Evolutionary conservation across 2,113 vertebrate species (phyloP).

Genomic region (Centrocercus urophasianus): DNA sequence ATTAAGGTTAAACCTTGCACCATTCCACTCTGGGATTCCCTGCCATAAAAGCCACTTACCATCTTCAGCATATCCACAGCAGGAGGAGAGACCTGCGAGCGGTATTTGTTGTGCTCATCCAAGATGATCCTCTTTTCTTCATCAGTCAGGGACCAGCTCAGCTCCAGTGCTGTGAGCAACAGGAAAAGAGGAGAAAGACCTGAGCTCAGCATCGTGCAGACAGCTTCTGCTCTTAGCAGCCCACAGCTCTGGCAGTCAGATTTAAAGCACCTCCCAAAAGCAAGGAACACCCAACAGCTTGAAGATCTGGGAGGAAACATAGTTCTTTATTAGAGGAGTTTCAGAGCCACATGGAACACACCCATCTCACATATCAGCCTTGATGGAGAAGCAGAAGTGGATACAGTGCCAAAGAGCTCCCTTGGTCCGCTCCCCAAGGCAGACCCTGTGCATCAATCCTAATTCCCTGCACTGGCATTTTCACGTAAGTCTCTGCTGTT

Average conservation of each 20-base stretch:
- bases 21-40: not conserved
- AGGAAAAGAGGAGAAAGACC: slow-evolving; percentile 46
- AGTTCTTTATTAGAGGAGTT: slow-evolving; percentile 45
- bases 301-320: slow-evolving; percentile 56
- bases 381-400: not conserved
- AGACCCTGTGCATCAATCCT: not conserved
- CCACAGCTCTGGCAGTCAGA: slow-evolving; percentile 72
- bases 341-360: slow-evolving; percentile 39
- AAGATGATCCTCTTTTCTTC: slow-evolving; percentile 72
- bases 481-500: not conserved
- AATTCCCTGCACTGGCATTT: not conserved
- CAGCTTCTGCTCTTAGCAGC: slow-evolving; percentile 66
- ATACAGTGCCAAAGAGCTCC: not conserved
- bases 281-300: slow-evolving; percentile 80
- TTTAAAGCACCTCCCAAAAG: slow-evolving; percentile 79
- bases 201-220: slow-evolving; percentile 73
- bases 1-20: fast-evolving
- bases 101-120: slow-evolving; percentile 77
- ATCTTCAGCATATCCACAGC: slow-evolving; percentile 78
- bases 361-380: slow-evolving; percentile 45
- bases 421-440: not conserved
- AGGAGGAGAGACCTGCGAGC: slow-evolving; percentile 65
- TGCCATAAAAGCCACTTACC: slow-evolving; percentile 68
- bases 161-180: slow-evolving; percentile 48
- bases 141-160: slow-evolving; percentile 57